Evolutionary conservation across 2,888 invertebrate genomes (phyloP), one percentile per base, ranked within the genome.

Genomic region (Agrotis clavis): DNA sequence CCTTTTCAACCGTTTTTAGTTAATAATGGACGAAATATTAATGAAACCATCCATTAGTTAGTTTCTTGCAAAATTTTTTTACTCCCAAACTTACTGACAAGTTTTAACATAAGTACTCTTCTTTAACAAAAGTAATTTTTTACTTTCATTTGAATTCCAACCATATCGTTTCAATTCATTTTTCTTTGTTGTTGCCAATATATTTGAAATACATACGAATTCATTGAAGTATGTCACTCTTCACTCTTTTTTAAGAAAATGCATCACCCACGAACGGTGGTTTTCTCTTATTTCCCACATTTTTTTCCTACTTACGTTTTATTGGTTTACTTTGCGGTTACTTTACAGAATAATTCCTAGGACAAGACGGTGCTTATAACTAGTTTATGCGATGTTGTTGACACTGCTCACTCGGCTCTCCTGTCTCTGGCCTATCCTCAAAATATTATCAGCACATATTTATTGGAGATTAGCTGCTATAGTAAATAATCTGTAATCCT

Each of bases 401-500:
- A 71, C 35, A 45, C 45, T 30, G 60, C 25, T 54, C n/a, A 16
- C 35, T 59, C 14, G 14, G 19, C 56, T 69, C 7, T 51, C 11
- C 35, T 35, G 54, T 16, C 35, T 63, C n/a, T 66, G 25, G 69
- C 74, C 70, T 62, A 51, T 65, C 74, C 74, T 25, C 53, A 71
- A 59, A 56, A 41, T 71, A 51, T 85, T 86, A 86, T 87, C 87
- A 74, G 68, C 62, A 73, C 66, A 79, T 77, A 83, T 89, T 87
- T 89, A 90, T 90, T 87, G 83, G 70, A 71, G 77, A 84, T 83
- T 85, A 79, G 80, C 75, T 79, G 69, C 80, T 85, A 77, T 68
- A 70, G 76, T 88, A 88, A 89, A 90, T 88, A 84, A 87, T 77
- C 73, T 69, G 54, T 91, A 90, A 93, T 89, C 89, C 83, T 47